Evolutionary conservation across 2,888 invertebrate species (phyloP), one percentile per base, ranked within the genome.

Genomic region (Xestia xanthographa): DNA sequence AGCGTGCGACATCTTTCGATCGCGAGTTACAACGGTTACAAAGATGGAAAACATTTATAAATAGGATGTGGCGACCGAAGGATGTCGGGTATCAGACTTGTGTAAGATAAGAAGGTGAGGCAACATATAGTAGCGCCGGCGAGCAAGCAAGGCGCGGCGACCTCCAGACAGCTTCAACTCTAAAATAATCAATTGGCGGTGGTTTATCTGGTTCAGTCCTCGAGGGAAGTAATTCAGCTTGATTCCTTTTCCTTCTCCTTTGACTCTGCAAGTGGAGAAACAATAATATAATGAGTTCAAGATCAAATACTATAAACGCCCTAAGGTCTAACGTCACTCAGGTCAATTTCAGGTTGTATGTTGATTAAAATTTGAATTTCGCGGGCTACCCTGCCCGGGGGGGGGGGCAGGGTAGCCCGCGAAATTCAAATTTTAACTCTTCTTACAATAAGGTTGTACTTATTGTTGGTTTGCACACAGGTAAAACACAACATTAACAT

Each of bases 171-270:
- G 92, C 93, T 90, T 93, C 94, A 93, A 95, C 94, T 94, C 92
- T 95, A 95, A 96, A 95, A 95, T 95, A 95, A 96, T 94, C 94
- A 94, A 95, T 95, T 94, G 94, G 96, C 96, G 96, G 96, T 96
- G 96, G 96, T 96, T 96, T 95, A 92, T 95, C 92, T 94, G 95
- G 92, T 95, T 95, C 95, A 94, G 93, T 94, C 91, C 92, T 92
- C 90, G 82, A 88, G 91, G 89, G 92, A 94, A 94, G 91, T 93
- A 92, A 97, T 97, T 97, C 97, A 97, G 97, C 97, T 97, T 77
- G 97, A 97, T 94, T 97, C 97, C 91, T 97, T 97, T 92, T 97
- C 97, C 90, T 97, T 97, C 91, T 97, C 97, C 95, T 97, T 97
- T 88, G 97, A 97, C 95, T 97, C 97, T 97, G 96, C n/a, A 97